phyloP scores from a whole-genome alignment of 2,797 vertebrate genomes.

The Darevskia mixta region DNA sequence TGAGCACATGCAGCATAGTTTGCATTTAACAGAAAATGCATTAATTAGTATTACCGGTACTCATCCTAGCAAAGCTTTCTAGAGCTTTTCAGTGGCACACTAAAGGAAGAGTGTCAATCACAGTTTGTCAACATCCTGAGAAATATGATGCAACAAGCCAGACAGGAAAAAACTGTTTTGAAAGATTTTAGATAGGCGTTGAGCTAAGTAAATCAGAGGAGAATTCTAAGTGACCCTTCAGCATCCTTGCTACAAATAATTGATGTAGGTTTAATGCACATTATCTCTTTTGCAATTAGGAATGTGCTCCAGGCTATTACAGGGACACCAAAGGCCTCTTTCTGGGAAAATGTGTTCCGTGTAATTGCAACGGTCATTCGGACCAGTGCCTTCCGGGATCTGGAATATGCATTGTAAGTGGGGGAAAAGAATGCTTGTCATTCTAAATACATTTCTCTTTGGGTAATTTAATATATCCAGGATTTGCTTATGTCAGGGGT shows the following conservation, averaged over 20 bases:
- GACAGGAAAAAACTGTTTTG: neutral
- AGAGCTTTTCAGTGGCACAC: neutral
- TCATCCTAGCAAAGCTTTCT: neutral
- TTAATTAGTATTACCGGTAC: neutral
- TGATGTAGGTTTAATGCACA: slow-evolving; percentile 25
- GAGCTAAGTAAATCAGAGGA: neutral
- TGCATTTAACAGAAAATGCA: neutral
- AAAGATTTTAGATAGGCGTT: neutral
- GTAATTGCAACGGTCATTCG: slow-evolving; percentile 93
- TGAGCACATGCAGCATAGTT: neutral
- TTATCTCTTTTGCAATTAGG: slow-evolving; percentile 71
- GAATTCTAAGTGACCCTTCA: neutral
- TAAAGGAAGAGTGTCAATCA: neutral
- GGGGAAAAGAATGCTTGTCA: neutral
- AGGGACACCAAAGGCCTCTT: slow-evolving; percentile 94
- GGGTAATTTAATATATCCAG: neutral
- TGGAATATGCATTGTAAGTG: slow-evolving; percentile 90
- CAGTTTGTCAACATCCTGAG: neutral
- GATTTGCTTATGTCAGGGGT: neutral
- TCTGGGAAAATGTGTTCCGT: slow-evolving; percentile 93
- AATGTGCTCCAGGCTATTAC: slow-evolving; percentile 94
- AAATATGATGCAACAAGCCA: neutral
- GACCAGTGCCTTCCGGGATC: slow-evolving; percentile 91
- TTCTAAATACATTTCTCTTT: neutral
- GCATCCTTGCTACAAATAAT: neutral